Conservation (phyloP, 92 coral and sea anemone species). For the Pocillopora meandrina region DNA sequence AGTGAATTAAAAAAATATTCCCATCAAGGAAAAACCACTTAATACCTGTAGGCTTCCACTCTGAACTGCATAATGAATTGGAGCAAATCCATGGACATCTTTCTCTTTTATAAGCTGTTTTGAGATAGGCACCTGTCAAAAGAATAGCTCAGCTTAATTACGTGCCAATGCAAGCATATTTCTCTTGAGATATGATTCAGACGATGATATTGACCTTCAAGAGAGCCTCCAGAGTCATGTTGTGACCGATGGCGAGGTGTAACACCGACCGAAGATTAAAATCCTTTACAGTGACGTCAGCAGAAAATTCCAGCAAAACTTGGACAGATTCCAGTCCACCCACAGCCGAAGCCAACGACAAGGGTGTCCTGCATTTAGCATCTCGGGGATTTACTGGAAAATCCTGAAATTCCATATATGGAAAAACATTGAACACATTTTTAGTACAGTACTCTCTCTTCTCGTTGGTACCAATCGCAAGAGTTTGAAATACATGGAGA, state of each 20-base stretch:
- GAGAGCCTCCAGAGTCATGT: slow-evolving; percentile 16
- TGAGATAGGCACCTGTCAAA: neutral
- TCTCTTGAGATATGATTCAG: neutral
- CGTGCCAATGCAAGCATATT: no score
- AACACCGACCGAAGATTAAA: slow-evolving; percentile 34
- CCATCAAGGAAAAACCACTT: neutral
- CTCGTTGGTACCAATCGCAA: no score
- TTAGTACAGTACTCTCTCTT: no score
- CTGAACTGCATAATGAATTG: slow-evolving; percentile 44
- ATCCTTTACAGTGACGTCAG: slow-evolving; percentile 49
- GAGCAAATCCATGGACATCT: slow-evolving; percentile 44
- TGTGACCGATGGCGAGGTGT: slow-evolving; percentile 44
- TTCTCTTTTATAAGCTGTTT: slow-evolving; percentile 32
- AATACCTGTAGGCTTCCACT: slow-evolving; percentile 45
- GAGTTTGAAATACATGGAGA: no score
- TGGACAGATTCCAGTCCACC: slow-evolving; percentile 43
- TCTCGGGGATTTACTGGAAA: slow-evolving; percentile 44
- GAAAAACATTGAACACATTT: no score
- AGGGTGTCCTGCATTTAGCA: slow-evolving; percentile 40
- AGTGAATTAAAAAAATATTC: neutral
- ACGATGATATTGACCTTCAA: slow-evolving; percentile 27
- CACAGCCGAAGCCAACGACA: slow-evolving; percentile 38
- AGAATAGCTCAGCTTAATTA: neutral
- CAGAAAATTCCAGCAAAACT: slow-evolving; percentile 35
- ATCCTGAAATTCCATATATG: neutral